Evolutionary conservation across 1,140 invertebrate species (phyloP), one percentile per base, ranked within the genome.

Genomic region (Gonatopus flavifemur): DNA sequence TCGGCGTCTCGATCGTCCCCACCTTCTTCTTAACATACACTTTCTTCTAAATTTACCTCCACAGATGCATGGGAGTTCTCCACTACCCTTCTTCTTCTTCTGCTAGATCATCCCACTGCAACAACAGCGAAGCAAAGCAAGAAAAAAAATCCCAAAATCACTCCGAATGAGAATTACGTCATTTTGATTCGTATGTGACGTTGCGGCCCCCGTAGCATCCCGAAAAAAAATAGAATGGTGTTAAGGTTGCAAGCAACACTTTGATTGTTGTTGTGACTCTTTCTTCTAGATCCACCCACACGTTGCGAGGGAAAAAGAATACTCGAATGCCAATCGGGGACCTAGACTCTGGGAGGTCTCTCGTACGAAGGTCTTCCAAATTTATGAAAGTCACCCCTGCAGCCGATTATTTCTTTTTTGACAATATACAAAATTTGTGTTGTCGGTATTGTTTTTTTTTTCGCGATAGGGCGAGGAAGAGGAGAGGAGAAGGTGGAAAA

Each of bases 151-250:
- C n/a, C n/a, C n/a, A n/a, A n/a, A n/a, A n/a, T n/a, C n/a, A n/a
- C n/a, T n/a, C 32, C 35, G 35, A 33, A n/a, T 18, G 40, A 18
- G 16, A 43, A 58, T 57, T 58, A 49, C 55, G 47, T 52, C 59
- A 60, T 19, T 13, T 31, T 40, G 10, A 30, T 39, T 39, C n/a
- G n/a, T n/a, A n/a, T n/a, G n/a, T n/a, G n/a, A n/a, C n/a, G n/a
- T n/a, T n/a, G n/a, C n/a, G n/a, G n/a, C n/a, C n/a, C 22, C 21
- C 49, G 59, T 61, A 67, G 59, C 66, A 69, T 68, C n/a, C n/a
- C 58, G 62, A 60, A 64, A 68, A n/a, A 53, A 70, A 70, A 68
- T 70, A 70, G 66, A 70, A 60, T 65, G 33, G 62, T 70, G 64
- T 64, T 68, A 67, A 70, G 66, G 62, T 69, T 64, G 60, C 55